A percentile compares a stretch with the other conserved stretches of the same genome.
Evolutionary conservation across 2,113 vertebrate species (phyloP).

Genomic region (Saccopteryx leptura): DNA sequence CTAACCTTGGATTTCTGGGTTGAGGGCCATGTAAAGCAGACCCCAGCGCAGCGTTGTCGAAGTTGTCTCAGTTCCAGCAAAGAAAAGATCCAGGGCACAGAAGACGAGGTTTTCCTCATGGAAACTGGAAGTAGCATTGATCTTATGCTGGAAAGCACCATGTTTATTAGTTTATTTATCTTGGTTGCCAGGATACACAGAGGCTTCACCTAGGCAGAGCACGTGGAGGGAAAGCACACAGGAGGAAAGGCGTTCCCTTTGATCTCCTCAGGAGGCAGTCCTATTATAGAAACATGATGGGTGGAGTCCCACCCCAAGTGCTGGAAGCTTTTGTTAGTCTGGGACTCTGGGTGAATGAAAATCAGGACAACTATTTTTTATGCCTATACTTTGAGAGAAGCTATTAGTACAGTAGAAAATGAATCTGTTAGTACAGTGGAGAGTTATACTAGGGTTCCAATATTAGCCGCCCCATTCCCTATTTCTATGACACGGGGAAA

Average conservation of each 20-base stretch:
- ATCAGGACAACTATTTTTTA: background rate
- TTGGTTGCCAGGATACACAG: fast-evolving
- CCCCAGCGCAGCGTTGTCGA: slow-evolving; percentile 91
- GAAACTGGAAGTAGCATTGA: slow-evolving; percentile 77
- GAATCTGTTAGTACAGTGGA: background rate
- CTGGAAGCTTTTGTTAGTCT: background rate
- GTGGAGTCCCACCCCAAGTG: background rate
- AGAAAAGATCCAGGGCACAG: slow-evolving; percentile 88
- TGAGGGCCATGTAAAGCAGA: slow-evolving; percentile 89
- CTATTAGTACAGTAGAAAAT: background rate
- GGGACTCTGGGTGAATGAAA: background rate
- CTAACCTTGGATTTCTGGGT: slow-evolving; percentile 91
- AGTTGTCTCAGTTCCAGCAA: slow-evolving; percentile 90
- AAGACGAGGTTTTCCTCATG: slow-evolving; percentile 84
- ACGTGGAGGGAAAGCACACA: background rate
- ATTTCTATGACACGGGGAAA: background rate
- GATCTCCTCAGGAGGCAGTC: background rate
- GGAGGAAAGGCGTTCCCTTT: background rate
- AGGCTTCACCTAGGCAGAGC: background rate
- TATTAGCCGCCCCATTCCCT: background rate
- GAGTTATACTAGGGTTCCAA: background rate
- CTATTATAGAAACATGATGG: background rate
- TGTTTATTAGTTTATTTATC: background rate
- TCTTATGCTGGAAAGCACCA: slow-evolving; percentile 69
- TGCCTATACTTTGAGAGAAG: background rate